Evolutionary conservation across 2,797 vertebrate species (phyloP), one percentile per base, ranked within the genome.

Genomic region (Enteromius unitaeniatus): DNA sequence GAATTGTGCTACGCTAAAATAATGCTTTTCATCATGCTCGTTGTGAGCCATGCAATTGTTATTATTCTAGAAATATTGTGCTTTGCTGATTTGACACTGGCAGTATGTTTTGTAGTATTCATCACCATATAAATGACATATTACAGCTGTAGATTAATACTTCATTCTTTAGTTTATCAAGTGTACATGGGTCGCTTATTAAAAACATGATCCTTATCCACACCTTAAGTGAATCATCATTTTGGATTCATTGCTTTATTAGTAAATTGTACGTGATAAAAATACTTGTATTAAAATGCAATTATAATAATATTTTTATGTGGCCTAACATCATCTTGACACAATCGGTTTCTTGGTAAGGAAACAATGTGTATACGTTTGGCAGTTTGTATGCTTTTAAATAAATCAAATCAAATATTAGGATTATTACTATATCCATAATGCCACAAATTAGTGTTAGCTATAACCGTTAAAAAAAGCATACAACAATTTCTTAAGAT

Each of bases 1-100:
- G 26, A 19, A 28, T 70, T 76, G 31, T 55, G 23, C 74, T 83
- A 70, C 55, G 58, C 55, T 83, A 31, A 42, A 82, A 84, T 81
- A 73, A 73, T 64, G 42, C 55, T 73, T 69, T 58, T 81, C 47
- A 80, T 84, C 26, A 60, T 65, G 49, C 42, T 70, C 60, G 49
- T 47, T 74, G 47, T 21, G 60, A 74, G 58, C 51, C 51, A 42
- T 34, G 51, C 23, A 3, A 73, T 51, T 45, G 45, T 28, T 14
- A 70, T 72, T 75, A 64, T n/a, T 58, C 1, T 64, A 15, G 4
- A 77, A 47, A 51, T 62, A 60, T 28, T 81, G 31, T 81, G 15
- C 53, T 31, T 17, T 58, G 47, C 45, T 69, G 7, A 65, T 75
- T 49, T 58, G 55, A 70, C 58, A 42, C 47, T 67, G n/a, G n/a